Conservation (phyloP, 2,113 vertebrate genomes). For the Dicrurus megarhynchus region DNA sequence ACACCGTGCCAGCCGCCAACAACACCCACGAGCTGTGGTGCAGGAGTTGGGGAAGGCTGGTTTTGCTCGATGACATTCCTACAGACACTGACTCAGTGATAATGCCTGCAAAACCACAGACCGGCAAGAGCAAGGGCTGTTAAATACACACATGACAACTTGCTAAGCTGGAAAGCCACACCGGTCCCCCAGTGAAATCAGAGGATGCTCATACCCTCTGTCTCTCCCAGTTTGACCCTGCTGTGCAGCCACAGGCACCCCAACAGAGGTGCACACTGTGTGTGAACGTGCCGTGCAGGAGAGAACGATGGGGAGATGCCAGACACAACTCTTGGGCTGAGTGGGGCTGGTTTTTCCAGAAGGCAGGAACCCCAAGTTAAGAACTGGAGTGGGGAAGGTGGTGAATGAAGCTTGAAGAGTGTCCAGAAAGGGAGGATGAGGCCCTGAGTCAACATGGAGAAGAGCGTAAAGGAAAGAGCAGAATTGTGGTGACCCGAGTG, state of each 20-base stretch:
- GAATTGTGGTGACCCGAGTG: background rate
- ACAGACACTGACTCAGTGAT: background rate
- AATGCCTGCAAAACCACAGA: background rate
- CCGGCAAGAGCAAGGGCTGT: background rate
- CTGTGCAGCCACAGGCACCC: background rate
- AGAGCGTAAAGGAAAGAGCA: background rate
- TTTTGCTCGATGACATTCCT: background rate
- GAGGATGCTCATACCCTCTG: background rate
- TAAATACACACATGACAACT: background rate
- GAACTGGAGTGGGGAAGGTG: background rate
- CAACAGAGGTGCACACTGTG: rapidly evolving
- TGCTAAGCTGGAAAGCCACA: background rate
- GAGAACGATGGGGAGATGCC: rapidly evolving
- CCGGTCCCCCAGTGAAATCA: background rate
- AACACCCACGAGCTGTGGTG: background rate
- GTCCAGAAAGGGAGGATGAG: background rate
- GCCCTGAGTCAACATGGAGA: background rate
- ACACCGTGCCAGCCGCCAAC: background rate
- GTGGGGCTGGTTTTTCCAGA: background rate
- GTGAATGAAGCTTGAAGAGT: background rate
- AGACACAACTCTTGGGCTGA: background rate
- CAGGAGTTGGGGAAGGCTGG: background rate
- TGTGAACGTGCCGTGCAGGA: rapidly evolving
- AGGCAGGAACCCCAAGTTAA: background rate
- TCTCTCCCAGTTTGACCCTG: rapidly evolving